Evolutionary conservation across 2,888 invertebrate genomes (phyloP).

Genomic region (Macroteleia sp.): DNA sequence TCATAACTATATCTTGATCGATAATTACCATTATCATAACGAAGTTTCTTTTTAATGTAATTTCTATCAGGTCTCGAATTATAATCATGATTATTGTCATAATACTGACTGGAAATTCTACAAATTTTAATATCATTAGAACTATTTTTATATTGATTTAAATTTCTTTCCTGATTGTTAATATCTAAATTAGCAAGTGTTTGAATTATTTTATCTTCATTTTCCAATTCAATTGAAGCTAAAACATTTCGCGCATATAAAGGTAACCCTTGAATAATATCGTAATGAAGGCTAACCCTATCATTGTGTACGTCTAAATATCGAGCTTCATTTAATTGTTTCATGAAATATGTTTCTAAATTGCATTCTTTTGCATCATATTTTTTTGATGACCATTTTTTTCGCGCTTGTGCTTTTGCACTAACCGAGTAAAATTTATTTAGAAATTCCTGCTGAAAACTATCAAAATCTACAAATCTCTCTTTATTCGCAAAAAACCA

Average conservation of each 20-base stretch:
- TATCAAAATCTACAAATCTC: background rate
- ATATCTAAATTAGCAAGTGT: conserved; percentile 12
- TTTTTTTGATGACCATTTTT: background rate
- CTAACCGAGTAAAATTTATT: conserved; percentile 24
- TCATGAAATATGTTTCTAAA: conserved; percentile 18
- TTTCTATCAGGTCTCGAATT: background rate
- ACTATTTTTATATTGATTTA: background rate
- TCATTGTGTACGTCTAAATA: conserved; percentile 2
- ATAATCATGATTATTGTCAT: background rate
- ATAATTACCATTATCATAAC: background rate
- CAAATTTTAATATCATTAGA: conserved; percentile 12
- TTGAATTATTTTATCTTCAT: conserved; percentile 6
- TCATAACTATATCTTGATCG: background rate
- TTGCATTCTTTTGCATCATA: background rate
- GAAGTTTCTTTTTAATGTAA: background rate
- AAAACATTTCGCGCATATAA: conserved; percentile 9
- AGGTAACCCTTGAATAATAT: conserved; percentile 21
- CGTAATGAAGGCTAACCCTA: conserved; percentile 5
- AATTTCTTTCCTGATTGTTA: background rate
- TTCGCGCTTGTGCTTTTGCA: conserved; percentile 11
- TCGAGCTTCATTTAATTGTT: conserved; percentile 17
- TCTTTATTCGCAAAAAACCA: background rate
- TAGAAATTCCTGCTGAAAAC: conserved; percentile 3
- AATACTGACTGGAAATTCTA: background rate
- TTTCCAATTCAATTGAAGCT: background rate